These are phyloP conservation scores for Synergus japonicus DNA, from an alignment of 2,888 invertebrate genomes.

Conservation along the genomic window DNA sequence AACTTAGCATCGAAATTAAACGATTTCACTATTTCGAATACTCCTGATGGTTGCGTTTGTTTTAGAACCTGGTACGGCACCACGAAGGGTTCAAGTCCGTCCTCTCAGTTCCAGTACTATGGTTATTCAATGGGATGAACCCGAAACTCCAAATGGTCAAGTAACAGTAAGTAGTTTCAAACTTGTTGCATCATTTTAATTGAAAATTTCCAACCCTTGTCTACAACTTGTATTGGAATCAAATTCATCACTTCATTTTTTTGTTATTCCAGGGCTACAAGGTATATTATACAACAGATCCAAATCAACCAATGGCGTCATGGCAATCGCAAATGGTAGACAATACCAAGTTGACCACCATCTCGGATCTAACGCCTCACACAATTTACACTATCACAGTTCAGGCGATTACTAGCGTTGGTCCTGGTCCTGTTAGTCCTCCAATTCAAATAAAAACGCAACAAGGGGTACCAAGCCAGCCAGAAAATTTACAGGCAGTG, in stretches of 20 bases:
- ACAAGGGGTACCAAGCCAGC: conserved; percentile 98
- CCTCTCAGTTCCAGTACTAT: conserved; percentile 97
- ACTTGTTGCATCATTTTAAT: conserved; percentile 32
- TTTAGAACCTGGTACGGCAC: conserved; percentile 96
- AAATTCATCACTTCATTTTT: conserved; percentile 3
- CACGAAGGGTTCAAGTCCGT: conserved; percentile 94
- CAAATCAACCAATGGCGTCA: conserved; percentile 90
- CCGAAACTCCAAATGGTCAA: conserved; percentile 97
- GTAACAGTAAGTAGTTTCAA: conserved; percentile 87
- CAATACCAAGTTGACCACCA: conserved; percentile 94
- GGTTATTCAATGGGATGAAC: conserved; percentile 99
- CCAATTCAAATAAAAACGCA: conserved; percentile 99
- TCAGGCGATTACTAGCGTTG: conserved; percentile 95
- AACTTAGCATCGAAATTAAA: conserved; percentile 4
- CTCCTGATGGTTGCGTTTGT: conserved; percentile 40
- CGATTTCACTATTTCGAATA: background rate
- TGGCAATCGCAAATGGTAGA: conserved; percentile 97
- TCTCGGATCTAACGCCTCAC: conserved; percentile 93
- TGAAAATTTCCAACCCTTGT: background rate
- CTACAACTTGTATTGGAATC: background rate
- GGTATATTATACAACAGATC: conserved; percentile 96
- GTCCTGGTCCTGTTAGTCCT: conserved; percentile 95
- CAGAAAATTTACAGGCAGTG: conserved; percentile 91
- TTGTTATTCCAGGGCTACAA: conserved; percentile 89
- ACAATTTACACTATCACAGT: conserved; percentile 96